Evolutionary conservation across 2,113 vertebrate genomes (phyloP), one percentile per base, ranked within the genome.

Genomic region (Zosterops borbonicus): DNA sequence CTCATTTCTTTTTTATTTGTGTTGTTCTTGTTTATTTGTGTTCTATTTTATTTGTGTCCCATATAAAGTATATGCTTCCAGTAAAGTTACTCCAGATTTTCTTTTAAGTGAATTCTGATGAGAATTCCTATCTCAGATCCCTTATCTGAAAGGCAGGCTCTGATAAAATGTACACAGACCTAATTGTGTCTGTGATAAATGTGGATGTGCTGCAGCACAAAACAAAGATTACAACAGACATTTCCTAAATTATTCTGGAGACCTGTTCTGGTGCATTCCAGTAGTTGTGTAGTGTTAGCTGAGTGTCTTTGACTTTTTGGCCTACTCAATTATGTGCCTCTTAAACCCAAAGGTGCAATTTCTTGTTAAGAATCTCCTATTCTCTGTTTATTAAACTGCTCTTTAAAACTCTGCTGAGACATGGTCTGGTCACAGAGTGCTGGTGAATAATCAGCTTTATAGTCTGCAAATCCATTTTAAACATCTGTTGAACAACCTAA

Each of bases 391-490:
- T 80, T 90, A 91, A 94, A 83, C 56, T 68, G 49, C 37, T 44
- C 35, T 91, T 85, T 94, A 83, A 90, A 90, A 90, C 62, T 87
- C 70, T 75, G 42, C 53, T 75, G 42, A 88, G 83, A 62, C 82
- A 47, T 12, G 13, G 8, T 44, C 80, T 60, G 68, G 23, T 94
- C 71, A 87, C 31, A 77, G 41, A 65, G 39, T 58, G 47, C 59
- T 78, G 64, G 76, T 60, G 47, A 85, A 92, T 92, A 86, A 85
- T 92, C 74, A 87, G 42, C 65, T 91, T 87, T 70, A 64, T 78
- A 52, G 53, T 46, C 84, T 92, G 67, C 31, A 94, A 91, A 71
- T 55, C 52, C 42, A 50, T 89, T 92, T 92, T 44, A 89, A 83
- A 80, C 37, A 23, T 83, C 62, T 86, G 35, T 55, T 87, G 63